Evolutionary conservation across 2,888 invertebrate species (phyloP).

Genomic region (Polydesmus complanatus): DNA sequence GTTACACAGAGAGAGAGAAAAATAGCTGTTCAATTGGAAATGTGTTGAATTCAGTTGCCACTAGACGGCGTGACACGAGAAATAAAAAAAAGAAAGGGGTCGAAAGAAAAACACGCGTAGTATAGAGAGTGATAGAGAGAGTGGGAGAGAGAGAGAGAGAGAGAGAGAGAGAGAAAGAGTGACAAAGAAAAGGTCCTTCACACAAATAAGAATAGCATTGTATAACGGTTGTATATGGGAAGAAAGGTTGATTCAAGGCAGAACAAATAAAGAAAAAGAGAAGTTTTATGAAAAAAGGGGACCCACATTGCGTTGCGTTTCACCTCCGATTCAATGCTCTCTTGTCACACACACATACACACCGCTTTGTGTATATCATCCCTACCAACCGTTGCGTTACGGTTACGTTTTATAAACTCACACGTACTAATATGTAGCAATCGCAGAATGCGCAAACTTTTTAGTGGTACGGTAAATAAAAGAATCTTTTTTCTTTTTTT

Average conservation of each 20-base stretch:
- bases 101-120: neutral
- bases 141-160: neutral
- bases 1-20: neutral
- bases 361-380: no score
- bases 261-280: neutral
- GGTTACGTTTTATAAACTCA: no score
- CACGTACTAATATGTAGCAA: no score
- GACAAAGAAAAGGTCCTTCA: neutral
- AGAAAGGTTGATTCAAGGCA: neutral
- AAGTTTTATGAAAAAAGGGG: no score
- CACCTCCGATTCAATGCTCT: no score
- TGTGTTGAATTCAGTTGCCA: neutral
- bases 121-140: no score
- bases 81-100: neutral
- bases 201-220: neutral
- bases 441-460: no score
- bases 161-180: neutral
- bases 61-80: neutral
- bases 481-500: no score
- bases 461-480: no score
- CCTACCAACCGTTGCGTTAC: no score
- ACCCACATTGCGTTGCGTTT: no score
- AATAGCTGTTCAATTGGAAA: neutral
- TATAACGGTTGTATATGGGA: neutral
- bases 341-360: no score